Conservation (phyloP, 2,113 vertebrate genomes). For the Murina feae region DNA sequence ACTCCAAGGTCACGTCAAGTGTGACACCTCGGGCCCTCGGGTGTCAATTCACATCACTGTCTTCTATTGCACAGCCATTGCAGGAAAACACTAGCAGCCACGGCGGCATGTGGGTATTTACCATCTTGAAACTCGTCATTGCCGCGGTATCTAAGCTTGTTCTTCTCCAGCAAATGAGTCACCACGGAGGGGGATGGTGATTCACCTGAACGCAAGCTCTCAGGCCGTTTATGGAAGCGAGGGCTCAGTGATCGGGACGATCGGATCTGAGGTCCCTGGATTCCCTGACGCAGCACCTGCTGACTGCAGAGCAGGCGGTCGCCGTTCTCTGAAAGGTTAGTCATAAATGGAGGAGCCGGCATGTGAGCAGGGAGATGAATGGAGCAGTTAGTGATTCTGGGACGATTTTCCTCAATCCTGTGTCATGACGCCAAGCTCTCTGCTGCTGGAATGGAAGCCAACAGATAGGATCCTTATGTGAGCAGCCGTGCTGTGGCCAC, state of each 20-base stretch:
- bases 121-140: slow-evolving; percentile 4
- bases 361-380: accelerated
- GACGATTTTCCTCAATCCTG: background rate
- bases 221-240: background rate
- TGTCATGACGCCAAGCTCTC: too few relatives aligned
- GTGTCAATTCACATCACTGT: background rate
- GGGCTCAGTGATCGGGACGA: background rate
- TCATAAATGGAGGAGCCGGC: background rate
- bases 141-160: slow-evolving; percentile 12
- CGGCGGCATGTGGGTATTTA: slow-evolving; percentile 1
- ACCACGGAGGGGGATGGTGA: background rate
- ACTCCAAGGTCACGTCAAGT: too few relatives aligned
- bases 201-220: background rate
- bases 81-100: background rate
- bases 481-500: background rate
- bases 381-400: background rate
- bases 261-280: background rate
- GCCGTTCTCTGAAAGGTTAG: background rate
- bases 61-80: background rate
- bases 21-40: background rate
- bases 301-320: background rate
- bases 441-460: too few relatives aligned
- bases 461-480: too few relatives aligned
- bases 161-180: slow-evolving; percentile 42
- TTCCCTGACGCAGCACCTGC: background rate